Evolutionary conservation across 1,140 invertebrate species (phyloP).

Genomic region (Panagrolaimus sp.): DNA sequence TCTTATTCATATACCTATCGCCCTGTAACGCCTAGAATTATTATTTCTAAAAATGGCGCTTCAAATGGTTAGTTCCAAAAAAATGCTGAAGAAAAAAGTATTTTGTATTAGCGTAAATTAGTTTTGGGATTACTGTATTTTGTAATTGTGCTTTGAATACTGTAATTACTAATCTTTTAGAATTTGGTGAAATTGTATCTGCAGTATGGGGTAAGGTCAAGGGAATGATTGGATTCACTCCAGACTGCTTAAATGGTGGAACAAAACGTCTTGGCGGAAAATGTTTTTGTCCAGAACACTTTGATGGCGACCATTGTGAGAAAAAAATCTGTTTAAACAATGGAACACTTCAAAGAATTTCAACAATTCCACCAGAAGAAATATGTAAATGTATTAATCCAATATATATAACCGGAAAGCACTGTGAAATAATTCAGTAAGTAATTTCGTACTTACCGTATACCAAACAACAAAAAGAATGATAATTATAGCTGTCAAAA

Average conservation of each 20-base stretch:
- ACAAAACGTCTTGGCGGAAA: conserved; percentile 27
- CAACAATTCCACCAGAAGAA: conserved; percentile 21
- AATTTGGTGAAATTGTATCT: conserved; percentile 16
- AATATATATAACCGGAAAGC: conserved; percentile 39
- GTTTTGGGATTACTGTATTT: not conserved
- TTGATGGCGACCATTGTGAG: conserved; percentile 34
- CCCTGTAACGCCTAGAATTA: no score
- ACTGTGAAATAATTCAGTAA: conserved; percentile 45
- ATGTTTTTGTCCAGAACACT: conserved; percentile 42
- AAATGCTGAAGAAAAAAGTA: not conserved
- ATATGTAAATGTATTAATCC: conserved; percentile 42
- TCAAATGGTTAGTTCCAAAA: not conserved
- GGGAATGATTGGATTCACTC: conserved; percentile 39
- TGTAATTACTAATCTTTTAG: not conserved
- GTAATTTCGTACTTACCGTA: conserved; percentile 26
- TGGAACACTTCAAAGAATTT: conserved; percentile 24
- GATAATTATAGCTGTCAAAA: conserved; percentile 25
- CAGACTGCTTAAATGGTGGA: conserved; percentile 35
- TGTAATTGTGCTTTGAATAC: not conserved
- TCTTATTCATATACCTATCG: no score
- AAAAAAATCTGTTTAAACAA: conserved; percentile 36
- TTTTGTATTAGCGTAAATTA: no score
- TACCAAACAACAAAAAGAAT: not conserved
- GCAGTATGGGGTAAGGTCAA: conserved; percentile 48
- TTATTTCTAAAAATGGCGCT: no score